Percentiles rank a stretch among this genome's conserved stretches.
phyloP scores from a whole-genome alignment of 2,113 vertebrate genomes.

The Vanacampus margaritifer region DNA sequence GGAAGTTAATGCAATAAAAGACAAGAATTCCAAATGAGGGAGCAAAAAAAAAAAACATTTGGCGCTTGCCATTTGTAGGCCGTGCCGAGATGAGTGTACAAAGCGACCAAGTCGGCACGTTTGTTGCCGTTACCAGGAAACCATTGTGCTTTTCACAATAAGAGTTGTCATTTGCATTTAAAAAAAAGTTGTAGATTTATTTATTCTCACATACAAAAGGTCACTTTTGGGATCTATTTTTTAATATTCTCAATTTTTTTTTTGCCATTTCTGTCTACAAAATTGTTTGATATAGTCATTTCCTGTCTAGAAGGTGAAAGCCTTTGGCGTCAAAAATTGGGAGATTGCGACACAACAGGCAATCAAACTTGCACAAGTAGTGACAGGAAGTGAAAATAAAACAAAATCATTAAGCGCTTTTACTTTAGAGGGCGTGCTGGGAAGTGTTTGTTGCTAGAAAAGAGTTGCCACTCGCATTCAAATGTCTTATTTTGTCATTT shows the following conservation, averaged over 20 bases:
- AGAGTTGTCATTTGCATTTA: background rate
- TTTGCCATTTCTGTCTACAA: background rate
- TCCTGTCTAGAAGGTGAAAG: background rate
- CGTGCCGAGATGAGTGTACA: background rate
- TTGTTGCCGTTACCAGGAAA: background rate
- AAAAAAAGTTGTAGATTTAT: background rate
- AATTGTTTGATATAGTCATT: background rate
- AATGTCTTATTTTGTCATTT: too few relatives aligned
- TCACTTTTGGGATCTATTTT: background rate
- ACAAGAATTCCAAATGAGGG: slow-evolving; percentile 36
- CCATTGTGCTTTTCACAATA: slow-evolving; percentile 5
- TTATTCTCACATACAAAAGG: background rate
- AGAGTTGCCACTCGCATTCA: too few relatives aligned
- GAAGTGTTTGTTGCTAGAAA: too few relatives aligned
- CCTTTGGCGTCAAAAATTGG: background rate
- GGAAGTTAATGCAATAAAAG: slow-evolving; percentile 62
- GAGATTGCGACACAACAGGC: background rate
- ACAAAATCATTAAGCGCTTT: background rate
- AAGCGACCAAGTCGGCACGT: background rate
- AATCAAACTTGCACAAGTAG: slow-evolving; percentile 65
- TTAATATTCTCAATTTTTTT: background rate
- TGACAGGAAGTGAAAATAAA: slow-evolving; percentile 44
- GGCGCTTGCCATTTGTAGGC: background rate
- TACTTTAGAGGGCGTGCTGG: too few relatives aligned
- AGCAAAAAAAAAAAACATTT: background rate